Conservation (phyloP, 2,888 invertebrate genomes). For the Hanleya hanleyi region DNA sequence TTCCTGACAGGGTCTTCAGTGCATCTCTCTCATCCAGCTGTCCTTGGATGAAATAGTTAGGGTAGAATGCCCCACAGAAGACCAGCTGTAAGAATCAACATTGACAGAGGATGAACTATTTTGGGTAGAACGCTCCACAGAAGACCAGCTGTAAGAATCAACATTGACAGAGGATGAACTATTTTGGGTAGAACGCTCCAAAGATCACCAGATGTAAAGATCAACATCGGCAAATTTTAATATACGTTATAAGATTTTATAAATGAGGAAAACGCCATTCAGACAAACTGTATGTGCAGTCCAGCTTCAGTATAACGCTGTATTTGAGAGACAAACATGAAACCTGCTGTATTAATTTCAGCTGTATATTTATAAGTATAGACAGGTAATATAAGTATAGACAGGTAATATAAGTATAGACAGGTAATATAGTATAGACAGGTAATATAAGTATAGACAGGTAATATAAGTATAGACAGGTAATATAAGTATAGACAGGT, state of each 20-base stretch:
- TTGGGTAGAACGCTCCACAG: conserved; percentile 93
- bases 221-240: neutral
- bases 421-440: no score
- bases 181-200: conserved; percentile 95
- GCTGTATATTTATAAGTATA: no score
- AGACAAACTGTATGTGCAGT: no score
- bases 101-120: conserved; percentile 82
- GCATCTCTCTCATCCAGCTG: conserved; percentile 80
- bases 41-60: conserved; percentile 86
- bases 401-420: no score
- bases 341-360: no score
- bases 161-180: conserved; percentile 78
- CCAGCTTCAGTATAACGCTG: no score
- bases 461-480: no score
- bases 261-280: no score
- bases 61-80: conserved; percentile 93
- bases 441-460: no score
- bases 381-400: no score
- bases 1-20: conserved; percentile 80
- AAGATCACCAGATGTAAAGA: conserved; percentile 81
- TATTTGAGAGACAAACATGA: no score
- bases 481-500: no score
- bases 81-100: conserved; percentile 77
- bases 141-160: conserved; percentile 79
- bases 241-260: neutral